phyloP scores from a whole-genome alignment of 2,797 vertebrate genomes.

The Dendrocincla tyrannina region DNA sequence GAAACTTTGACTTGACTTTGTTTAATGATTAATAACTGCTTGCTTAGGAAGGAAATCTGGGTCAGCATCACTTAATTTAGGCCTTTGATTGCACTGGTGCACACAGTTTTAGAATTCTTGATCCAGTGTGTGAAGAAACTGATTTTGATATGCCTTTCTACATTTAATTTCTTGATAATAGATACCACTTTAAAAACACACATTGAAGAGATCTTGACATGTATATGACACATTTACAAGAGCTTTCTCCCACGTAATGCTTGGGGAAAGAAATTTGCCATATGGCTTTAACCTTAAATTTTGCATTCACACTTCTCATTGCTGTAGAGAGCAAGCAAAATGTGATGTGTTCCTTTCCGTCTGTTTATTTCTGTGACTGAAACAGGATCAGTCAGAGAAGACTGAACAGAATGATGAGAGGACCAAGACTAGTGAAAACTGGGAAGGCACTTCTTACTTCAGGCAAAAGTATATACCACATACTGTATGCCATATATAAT shows the following conservation, averaged over 20 bases:
- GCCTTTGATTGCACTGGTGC: neutral
- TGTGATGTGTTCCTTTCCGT: neutral
- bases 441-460: neutral
- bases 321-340: constrained; percentile 17
- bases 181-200: neutral
- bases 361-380: constrained; percentile 5
- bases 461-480: neutral
- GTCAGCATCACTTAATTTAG: neutral
- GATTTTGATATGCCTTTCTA: neutral
- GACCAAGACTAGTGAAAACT: neutral
- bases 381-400: neutral
- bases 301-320: neutral
- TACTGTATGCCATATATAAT: neutral
- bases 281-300: constrained; percentile 6
- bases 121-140: neutral
- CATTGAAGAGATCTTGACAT: neutral
- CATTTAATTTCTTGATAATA: neutral
- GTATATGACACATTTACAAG: neutral
- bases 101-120: neutral
- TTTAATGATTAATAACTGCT: neutral
- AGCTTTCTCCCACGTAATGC: neutral
- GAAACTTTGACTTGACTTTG: neutral
- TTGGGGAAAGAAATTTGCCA: neutral
- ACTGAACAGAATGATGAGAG: neutral
- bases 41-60: neutral